A percentile compares a stretch with the other conserved stretches of the same genome.
These are phyloP conservation scores for Xylota sylvarum DNA, from an alignment of 2,888 invertebrate genomes.

Conservation along the genomic window DNA sequence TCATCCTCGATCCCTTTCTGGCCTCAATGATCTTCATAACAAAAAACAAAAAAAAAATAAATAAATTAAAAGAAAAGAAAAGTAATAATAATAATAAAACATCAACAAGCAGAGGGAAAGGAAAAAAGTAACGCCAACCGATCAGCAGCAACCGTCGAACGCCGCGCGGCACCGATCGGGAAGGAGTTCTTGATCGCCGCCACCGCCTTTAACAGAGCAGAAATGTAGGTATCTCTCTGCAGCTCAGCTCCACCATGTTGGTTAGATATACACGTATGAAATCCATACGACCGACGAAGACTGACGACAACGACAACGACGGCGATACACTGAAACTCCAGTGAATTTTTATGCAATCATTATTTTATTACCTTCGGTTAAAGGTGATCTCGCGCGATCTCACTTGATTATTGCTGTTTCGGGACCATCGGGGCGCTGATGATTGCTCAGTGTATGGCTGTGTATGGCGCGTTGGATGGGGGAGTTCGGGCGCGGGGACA, in stretches of 20 bases:
- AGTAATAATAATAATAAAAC: background rate
- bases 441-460: constrained; percentile 68
- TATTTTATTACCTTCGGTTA: constrained; percentile 77
- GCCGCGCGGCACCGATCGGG: constrained; percentile 33
- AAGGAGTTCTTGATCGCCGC: constrained; percentile 53
- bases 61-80: constrained; percentile 3
- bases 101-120: background rate
- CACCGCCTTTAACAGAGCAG: constrained; percentile 59
- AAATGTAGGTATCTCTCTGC: background rate
- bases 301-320: constrained; percentile 59
- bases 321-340: constrained; percentile 72
- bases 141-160: constrained; percentile 45
- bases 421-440: constrained; percentile 75
- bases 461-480: constrained; percentile 14
- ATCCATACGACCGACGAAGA: constrained; percentile 61
- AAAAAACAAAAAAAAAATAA: background rate
- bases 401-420: constrained; percentile 77
- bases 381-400: constrained; percentile 77
- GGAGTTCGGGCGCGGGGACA: constrained; percentile 28
- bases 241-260: constrained; percentile 21
- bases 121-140: constrained; percentile 57
- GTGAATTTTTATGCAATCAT: constrained; percentile 77
- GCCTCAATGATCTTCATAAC: constrained; percentile 38
- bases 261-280: constrained; percentile 35
- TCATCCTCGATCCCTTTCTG: constrained; percentile 67